phyloP scores from a whole-genome alignment of 2,113 vertebrate species.

The Tragelaphus scriptus region DNA sequence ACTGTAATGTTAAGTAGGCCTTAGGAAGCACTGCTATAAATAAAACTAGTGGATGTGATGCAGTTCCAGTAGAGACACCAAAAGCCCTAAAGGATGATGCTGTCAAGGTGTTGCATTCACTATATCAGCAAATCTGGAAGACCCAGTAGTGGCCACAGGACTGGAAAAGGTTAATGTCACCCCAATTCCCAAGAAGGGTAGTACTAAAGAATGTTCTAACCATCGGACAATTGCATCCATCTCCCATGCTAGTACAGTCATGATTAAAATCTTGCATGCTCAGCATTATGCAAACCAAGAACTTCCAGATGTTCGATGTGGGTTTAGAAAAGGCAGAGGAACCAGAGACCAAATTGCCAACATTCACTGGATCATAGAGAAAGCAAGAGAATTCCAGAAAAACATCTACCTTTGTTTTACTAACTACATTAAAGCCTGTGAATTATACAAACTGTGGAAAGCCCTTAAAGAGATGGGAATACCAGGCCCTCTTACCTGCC shows the following conservation, averaged over 20 bases:
- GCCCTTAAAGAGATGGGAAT: neutral
- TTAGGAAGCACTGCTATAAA: neutral
- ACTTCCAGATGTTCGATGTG: neutral
- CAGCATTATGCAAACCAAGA: neutral
- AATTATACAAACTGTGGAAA: neutral
- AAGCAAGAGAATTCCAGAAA: neutral
- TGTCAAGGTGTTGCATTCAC: fast-evolving
- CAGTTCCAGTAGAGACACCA: fast-evolving
- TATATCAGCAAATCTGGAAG: neutral
- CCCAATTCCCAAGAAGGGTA: neutral
- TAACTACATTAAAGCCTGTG: neutral
- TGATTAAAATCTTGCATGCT: neutral
- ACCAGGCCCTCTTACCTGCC: neutral
- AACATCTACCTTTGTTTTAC: neutral
- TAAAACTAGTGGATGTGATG: neutral
- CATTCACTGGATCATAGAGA: neutral
- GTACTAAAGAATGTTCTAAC: neutral
- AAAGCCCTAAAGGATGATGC: neutral
- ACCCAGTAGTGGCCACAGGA: neutral
- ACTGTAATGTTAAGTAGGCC: neutral
- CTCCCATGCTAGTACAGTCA: neutral
- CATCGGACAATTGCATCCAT: neutral
- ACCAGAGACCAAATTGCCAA: neutral
- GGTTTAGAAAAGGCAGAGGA: neutral
- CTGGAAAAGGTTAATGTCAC: neutral